Percentiles rank a stretch among this genome's conserved stretches.
Conservation (phyloP, 2,797 vertebrate species). For the Enteromius treurensis region DNA sequence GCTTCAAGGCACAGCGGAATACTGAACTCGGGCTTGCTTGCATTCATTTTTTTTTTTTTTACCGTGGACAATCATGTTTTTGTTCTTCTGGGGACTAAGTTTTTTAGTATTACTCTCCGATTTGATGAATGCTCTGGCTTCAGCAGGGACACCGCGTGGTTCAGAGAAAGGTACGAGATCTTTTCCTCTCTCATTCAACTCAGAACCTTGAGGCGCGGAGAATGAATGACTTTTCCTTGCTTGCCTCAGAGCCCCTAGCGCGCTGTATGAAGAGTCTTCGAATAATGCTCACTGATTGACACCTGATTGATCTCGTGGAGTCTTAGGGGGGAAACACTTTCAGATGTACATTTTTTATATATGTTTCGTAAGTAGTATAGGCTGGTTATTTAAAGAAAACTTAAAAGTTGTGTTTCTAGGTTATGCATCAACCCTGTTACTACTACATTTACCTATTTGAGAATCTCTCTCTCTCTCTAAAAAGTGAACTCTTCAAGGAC, state of each 20-base stretch:
- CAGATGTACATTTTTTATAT: background rate
- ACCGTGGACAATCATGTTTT: slow-evolving; percentile 87
- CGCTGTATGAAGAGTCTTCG: slow-evolving; percentile 49
- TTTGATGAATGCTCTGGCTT: slow-evolving; percentile 79
- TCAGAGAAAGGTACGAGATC: slow-evolving; percentile 86
- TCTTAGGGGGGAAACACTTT: background rate
- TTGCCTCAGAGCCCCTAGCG: slow-evolving; percentile 62
- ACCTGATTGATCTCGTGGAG: background rate
- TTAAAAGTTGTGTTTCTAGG: background rate
- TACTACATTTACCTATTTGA: background rate
- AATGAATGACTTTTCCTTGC: slow-evolving; percentile 78
- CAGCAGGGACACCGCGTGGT: slow-evolving; percentile 79
- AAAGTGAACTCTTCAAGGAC: background rate
- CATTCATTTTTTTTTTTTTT: slow-evolving; percentile 61
- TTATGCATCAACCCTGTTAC: slow-evolving; percentile 7
- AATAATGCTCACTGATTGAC: background rate
- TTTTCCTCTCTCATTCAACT: slow-evolving; percentile 35
- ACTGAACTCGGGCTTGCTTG: slow-evolving; percentile 68
- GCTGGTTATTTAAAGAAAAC: background rate
- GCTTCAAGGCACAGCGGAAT: slow-evolving; percentile 61
- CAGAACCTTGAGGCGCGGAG: slow-evolving; percentile 43
- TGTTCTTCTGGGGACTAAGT: slow-evolving; percentile 86
- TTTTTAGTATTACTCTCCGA: slow-evolving; percentile 82
- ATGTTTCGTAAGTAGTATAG: background rate
- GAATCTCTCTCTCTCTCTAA: background rate